Evolutionary conservation across 2,113 vertebrate genomes (phyloP).

Genomic region (Gallinago jamesoni): DNA sequence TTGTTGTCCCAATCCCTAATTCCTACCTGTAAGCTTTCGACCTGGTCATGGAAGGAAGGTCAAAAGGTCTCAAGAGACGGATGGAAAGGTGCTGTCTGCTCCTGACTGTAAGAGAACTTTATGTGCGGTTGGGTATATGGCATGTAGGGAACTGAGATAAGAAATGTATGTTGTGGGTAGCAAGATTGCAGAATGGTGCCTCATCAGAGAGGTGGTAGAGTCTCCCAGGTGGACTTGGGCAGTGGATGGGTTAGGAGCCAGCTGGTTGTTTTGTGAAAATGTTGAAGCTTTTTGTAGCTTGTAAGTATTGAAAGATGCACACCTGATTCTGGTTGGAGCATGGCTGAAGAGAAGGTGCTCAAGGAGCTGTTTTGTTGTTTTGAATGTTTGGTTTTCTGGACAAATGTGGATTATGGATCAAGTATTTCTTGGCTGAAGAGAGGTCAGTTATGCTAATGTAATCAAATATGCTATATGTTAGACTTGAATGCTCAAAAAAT

Average conservation of each 20-base stretch:
- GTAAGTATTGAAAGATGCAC: not conserved
- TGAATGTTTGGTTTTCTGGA: not conserved
- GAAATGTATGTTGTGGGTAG: accelerated
- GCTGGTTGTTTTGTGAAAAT: not conserved
- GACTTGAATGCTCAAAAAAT: not conserved
- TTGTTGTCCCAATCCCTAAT: no score
- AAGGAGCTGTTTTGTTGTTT: not conserved
- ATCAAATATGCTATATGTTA: not conserved
- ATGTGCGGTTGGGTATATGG: accelerated
- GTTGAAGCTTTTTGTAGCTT: not conserved
- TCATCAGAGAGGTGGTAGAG: not conserved
- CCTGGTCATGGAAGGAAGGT: no score
- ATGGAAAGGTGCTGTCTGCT: not conserved
- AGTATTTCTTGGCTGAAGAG: not conserved
- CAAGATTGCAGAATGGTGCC: not conserved
- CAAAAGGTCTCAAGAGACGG: not conserved
- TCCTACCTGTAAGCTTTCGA: no score
- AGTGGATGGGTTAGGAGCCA: not conserved
- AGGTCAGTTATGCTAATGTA: not conserved
- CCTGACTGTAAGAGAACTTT: accelerated
- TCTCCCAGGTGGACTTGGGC: not conserved
- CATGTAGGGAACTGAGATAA: accelerated
- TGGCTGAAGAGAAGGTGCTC: not conserved
- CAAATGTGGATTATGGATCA: not conserved
- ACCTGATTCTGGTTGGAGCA: not conserved